These are phyloP conservation scores for Ditula angustiorana DNA, from an alignment of 2,888 invertebrate species.

Conservation along the genomic window DNA sequence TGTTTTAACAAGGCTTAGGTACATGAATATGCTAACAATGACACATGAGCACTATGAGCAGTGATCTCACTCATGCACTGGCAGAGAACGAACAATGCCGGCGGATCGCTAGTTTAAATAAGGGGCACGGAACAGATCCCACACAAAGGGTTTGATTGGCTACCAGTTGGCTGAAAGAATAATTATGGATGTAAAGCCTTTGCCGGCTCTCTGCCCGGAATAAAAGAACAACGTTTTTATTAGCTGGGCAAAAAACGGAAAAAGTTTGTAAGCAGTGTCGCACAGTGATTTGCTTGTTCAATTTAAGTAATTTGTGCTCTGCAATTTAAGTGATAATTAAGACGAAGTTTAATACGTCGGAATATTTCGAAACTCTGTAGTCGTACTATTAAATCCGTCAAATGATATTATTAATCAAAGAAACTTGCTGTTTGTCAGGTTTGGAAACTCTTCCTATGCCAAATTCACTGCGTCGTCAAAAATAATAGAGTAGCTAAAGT, in stretches of 20 bases:
- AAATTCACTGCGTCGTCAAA: constrained; percentile 35
- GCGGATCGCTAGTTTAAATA: constrained; percentile 37
- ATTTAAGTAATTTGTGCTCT: background rate
- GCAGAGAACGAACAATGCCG: constrained; percentile 24
- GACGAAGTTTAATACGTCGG: background rate
- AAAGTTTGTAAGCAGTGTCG: constrained; percentile 1
- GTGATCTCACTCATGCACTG: constrained; percentile 27
- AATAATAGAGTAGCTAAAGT: constrained; percentile 43
- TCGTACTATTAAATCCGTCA: constrained; percentile 18
- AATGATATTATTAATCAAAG: no score
- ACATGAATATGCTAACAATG: constrained; percentile 39
- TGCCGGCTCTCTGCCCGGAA: constrained; percentile 18
- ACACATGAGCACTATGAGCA: constrained; percentile 36
- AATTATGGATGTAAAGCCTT: constrained; percentile 36
- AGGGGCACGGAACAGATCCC: constrained; percentile 29
- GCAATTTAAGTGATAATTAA: background rate
- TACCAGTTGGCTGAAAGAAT: constrained; percentile 35
- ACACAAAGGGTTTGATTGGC: constrained; percentile 38
- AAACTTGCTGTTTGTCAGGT: no score
- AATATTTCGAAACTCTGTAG: background rate
- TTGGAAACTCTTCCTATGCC: no score
- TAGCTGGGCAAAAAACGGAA: constrained; percentile 6
- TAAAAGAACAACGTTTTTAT: constrained; percentile 25
- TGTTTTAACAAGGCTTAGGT: constrained; percentile 35
- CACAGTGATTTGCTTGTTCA: background rate